Evolutionary conservation across 2,797 vertebrate species (phyloP).

Genomic region (Lophotriccus pileatus): DNA sequence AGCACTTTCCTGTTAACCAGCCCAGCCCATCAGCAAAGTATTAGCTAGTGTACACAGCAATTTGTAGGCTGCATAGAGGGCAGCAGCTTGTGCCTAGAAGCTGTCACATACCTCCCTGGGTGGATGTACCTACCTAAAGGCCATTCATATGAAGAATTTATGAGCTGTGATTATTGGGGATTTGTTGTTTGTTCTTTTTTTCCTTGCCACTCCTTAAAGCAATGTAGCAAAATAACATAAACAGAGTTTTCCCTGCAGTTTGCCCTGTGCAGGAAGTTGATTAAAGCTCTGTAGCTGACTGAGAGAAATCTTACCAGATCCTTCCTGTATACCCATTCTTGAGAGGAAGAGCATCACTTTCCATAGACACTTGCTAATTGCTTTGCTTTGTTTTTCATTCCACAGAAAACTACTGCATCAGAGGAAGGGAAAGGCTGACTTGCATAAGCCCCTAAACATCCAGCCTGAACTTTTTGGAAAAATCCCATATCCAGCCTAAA

Average conservation of each 20-base stretch:
- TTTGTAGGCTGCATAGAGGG: slow-evolving; percentile 8
- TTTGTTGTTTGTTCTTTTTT: background rate
- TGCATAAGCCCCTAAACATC: background rate
- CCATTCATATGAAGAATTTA: background rate
- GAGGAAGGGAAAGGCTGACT: background rate
- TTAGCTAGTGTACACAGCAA: background rate
- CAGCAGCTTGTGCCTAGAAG: slow-evolving; percentile 20
- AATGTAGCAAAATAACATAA: background rate
- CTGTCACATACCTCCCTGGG: background rate
- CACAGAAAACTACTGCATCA: background rate
- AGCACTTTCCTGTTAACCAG: slow-evolving; percentile 39
- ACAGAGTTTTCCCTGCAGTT: background rate
- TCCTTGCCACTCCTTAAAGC: background rate
- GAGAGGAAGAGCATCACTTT: background rate
- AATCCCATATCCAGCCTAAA: background rate
- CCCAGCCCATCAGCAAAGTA: background rate
- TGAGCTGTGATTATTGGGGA: slow-evolving; percentile 14
- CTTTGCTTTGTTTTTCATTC: background rate
- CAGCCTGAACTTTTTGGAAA: background rate
- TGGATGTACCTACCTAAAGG: background rate
- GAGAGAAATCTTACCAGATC: background rate
- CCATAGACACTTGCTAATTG: background rate
- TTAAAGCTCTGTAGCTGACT: background rate
- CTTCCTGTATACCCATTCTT: background rate
- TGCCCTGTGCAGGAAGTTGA: background rate